Evolutionary conservation across 2,888 invertebrate genomes (phyloP), one percentile per base, ranked within the genome.

Genomic region (Sminthurides aquaticus): DNA sequence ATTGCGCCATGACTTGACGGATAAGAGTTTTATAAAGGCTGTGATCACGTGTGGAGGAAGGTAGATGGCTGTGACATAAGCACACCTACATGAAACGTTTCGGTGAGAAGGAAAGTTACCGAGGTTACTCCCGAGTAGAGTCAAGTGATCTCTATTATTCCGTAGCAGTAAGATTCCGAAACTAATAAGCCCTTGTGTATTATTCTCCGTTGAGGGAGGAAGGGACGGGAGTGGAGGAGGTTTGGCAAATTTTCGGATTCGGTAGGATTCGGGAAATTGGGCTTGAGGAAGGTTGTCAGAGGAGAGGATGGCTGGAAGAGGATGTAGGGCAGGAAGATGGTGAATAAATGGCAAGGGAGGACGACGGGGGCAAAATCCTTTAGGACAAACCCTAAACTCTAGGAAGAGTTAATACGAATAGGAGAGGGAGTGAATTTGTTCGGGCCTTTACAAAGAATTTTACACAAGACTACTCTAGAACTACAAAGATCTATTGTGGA

Each of bases 281-380:
- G 43, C 5, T 34, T 34, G 43, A 15, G 43, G 15, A 34, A 34
- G 43, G 43, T 15, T 34, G n/a, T 34, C 43, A 5, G 43, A 11
- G 43, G 43, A 34, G 15, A 34, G 43, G 8, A 34, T 15, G 43
- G 15, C 8, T 34, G 43, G 43, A 34, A 34, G 43, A 5, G 11
- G 20, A 52, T 52, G 52, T 52, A 52, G 52, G 52, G 11, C 52
- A 52, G 22, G 20, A 52, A 52, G 20, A 52, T 52, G 52, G 52
- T 52, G 52, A 20, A 52, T 20, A 8, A 20, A 22, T n/a, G n/a
- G n/a, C n/a, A n/a, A n/a, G n/a, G 15, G 8, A 11, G 43, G 5
- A 34, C 43, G 43, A 34, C 43, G 15, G 8, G 43, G 15, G 43
- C 8, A 5, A 11, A 34, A 11, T 34, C 43, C 15, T 34, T 15